Conservation (phyloP, 2,888 invertebrate species). For the Prionchulus punctatus region DNA sequence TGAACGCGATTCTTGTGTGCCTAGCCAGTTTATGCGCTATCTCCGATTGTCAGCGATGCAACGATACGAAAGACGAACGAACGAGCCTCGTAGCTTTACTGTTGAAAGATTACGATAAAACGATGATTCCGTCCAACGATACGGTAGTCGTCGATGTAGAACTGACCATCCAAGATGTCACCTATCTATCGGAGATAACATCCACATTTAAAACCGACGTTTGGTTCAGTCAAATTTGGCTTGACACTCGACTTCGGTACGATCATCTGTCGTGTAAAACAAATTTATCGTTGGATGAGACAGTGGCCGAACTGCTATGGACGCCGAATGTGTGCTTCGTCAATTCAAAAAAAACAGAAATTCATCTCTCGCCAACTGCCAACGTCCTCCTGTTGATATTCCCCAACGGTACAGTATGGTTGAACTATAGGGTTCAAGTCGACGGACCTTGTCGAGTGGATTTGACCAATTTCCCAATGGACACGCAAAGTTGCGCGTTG, state of each 20-base stretch:
- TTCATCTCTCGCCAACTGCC: slow-evolving; percentile 27
- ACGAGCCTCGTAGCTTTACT: too few relatives aligned
- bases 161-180: slow-evolving; percentile 15
- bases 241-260: slow-evolving; percentile 21
- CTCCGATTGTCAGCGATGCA: too few relatives aligned
- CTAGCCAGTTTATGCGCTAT: too few relatives aligned
- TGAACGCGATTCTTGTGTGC: too few relatives aligned
- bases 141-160: slow-evolving; percentile 31
- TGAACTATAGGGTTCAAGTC: slow-evolving; percentile 22
- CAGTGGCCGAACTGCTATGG: slow-evolving; percentile 18
- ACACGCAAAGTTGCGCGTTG: slow-evolving; percentile 18
- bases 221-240: slow-evolving; percentile 30
- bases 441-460: slow-evolving; percentile 31
- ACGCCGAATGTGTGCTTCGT: slow-evolving; percentile 14
- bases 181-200: slow-evolving; percentile 15
- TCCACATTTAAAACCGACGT: slow-evolving; percentile 27
- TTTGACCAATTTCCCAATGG: slow-evolving; percentile 18
- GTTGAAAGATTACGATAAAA: too few relatives aligned
- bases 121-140: too few relatives aligned
- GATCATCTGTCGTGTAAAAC: slow-evolving; percentile 18
- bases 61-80: too few relatives aligned
- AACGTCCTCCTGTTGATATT: slow-evolving; percentile 30
- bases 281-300: slow-evolving; percentile 24
- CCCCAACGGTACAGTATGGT: slow-evolving; percentile 22
- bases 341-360: slow-evolving; percentile 15